phyloP scores from a whole-genome alignment of 2,113 vertebrate species.

The Callorhinus ursinus region DNA sequence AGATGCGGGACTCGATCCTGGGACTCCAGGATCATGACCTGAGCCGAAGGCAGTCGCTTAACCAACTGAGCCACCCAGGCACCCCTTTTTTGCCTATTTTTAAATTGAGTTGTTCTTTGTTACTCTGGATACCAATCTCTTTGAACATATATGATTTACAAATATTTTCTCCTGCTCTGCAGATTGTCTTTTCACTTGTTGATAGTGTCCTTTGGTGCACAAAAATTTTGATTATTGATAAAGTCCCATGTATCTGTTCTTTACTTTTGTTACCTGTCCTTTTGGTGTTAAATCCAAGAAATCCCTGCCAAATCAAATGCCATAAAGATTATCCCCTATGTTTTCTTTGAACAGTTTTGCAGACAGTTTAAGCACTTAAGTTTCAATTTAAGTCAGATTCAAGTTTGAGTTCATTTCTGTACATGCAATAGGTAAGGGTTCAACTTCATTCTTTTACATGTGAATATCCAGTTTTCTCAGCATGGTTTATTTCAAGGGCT shows the following conservation, averaged over 20 bases:
- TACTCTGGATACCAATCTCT: neutral
- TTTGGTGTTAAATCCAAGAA: conserved; percentile 3
- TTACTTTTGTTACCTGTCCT: neutral
- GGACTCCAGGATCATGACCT: no score
- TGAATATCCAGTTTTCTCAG: neutral
- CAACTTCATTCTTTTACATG: conserved; percentile 4
- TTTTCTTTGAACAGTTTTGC: conserved; percentile 12
- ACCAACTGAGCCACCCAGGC: no score
- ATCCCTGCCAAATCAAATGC: neutral
- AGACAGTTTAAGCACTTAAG: neutral
- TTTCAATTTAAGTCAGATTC: neutral
- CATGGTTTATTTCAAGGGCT: neutral
- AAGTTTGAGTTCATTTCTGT: conserved; percentile 32
- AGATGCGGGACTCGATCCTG: no score
- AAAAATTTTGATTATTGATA: neutral
- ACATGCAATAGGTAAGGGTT: neutral
- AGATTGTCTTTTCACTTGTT: conserved; percentile 4
- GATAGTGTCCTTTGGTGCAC: neutral
- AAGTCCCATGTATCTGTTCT: neutral
- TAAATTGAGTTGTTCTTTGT: neutral
- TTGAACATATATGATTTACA: conserved; percentile 6
- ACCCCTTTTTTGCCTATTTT: neutral
- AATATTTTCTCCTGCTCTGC: neutral
- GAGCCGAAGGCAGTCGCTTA: no score
- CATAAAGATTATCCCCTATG: neutral